Evolutionary conservation across 2,888 invertebrate genomes (phyloP), one percentile per base, ranked within the genome.

Genomic region (Idaea dimidiata): DNA sequence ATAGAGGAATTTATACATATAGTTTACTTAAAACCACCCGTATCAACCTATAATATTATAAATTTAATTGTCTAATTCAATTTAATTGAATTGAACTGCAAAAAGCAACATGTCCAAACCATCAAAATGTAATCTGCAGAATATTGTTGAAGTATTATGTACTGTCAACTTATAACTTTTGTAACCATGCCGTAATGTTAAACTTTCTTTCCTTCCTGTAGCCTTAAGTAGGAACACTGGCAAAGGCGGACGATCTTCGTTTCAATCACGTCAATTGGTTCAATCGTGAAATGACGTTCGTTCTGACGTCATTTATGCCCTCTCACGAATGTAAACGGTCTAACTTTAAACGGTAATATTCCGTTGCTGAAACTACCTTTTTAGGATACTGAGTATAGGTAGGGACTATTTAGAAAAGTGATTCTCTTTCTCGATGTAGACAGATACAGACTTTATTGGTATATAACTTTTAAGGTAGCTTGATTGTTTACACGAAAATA

Each of bases 261-360:
- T 66, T 74, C 78, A 87, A 88, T 89, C 88, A 86, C 87, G 87
- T 87, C 90, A 91, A 90, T 91, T 91, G 88, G 78, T 82, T 81
- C 84, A 86, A 88, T 87, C 82, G 84, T 71, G 75, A 77, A 80
- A 81, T 90, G 89, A 90, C 89, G 89, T 74, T 71, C 76, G 82
- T 66, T 62, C 77, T 89, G 89, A 91, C 91, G 91, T 91, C 90
- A 91, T 77, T 8, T 43, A 43, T 43, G 64, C 74, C 80, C 83
- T 84, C 80, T 81, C 24, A 24, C 24, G 24, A 24, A 24, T 5
- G 24, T 82, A 73, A 80, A 80, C 79, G 72, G 72, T 69, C 76
- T 70, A 81, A 76, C 73, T 75, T 77, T 71, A 82, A 84, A 84
- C 81, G 79, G 84, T 79, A 78, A 77, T 80, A 79, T 84, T 82